A percentile compares a stretch with the other conserved stretches of the same genome.
Evolutionary conservation across 2,113 vertebrate species (phyloP).

Genomic region (Rousettus leschenaultii): DNA sequence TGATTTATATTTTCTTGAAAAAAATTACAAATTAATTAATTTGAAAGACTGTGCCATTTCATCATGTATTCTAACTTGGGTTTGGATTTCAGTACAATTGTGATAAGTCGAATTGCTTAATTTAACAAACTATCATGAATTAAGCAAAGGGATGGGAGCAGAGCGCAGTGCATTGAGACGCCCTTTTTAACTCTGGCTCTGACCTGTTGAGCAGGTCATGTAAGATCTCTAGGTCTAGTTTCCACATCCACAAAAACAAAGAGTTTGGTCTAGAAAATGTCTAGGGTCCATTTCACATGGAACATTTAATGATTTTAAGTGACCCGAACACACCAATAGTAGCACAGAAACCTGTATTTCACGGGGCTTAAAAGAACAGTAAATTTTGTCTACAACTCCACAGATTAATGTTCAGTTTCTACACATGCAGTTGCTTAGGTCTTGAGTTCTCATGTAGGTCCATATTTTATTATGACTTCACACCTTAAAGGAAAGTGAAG

Average conservation of each 20-base stretch:
- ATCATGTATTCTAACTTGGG: background rate
- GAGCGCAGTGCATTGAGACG: background rate
- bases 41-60: background rate
- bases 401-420: background rate
- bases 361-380: background rate
- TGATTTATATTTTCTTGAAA: background rate
- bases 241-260: background rate
- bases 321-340: background rate
- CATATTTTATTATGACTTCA: background rate
- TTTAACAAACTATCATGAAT: background rate
- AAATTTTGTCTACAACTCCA: background rate
- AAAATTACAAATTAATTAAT: background rate
- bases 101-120: background rate
- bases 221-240: background rate
- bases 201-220: background rate
- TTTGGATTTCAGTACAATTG: background rate
- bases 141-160: background rate
- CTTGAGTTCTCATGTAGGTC: background rate
- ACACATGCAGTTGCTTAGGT: background rate
- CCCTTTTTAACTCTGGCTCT: background rate
- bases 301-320: constrained; percentile 18
- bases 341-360: background rate
- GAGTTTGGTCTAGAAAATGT: background rate
- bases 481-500: background rate
- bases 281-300: background rate